These are phyloP conservation scores for Channallabes apus DNA, from an alignment of 2,797 vertebrate species.

Conservation along the genomic window DNA sequence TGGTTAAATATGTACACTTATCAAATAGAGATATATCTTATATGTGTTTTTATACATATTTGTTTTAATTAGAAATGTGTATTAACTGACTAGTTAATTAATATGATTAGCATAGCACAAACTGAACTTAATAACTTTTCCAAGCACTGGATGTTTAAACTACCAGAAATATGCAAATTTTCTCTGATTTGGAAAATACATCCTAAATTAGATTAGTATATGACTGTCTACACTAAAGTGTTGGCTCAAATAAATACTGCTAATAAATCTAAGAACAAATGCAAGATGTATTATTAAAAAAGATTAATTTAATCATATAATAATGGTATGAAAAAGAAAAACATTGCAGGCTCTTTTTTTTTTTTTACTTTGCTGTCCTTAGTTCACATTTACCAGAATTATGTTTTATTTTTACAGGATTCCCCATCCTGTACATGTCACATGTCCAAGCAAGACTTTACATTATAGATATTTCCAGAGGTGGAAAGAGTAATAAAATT, in stretches of 20 bases:
- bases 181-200: neutral
- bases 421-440: too few species aligned
- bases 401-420: too few species aligned
- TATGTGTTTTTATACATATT: neutral
- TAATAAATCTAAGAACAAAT: neutral
- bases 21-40: neutral
- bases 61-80: neutral
- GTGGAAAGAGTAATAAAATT: too few species aligned
- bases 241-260: neutral
- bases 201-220: neutral
- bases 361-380: too few species aligned
- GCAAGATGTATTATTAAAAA: neutral
- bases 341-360: too few species aligned
- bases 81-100: neutral
- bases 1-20: neutral
- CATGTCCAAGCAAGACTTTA: too few species aligned
- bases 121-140: neutral
- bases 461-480: too few species aligned
- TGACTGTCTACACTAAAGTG: neutral
- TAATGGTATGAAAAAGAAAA: too few species aligned
- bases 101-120: neutral
- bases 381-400: too few species aligned
- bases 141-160: neutral
- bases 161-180: neutral
- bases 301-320: too few species aligned